Conservation (phyloP, 1,140 invertebrate genomes). For the Aphidius ervi region DNA sequence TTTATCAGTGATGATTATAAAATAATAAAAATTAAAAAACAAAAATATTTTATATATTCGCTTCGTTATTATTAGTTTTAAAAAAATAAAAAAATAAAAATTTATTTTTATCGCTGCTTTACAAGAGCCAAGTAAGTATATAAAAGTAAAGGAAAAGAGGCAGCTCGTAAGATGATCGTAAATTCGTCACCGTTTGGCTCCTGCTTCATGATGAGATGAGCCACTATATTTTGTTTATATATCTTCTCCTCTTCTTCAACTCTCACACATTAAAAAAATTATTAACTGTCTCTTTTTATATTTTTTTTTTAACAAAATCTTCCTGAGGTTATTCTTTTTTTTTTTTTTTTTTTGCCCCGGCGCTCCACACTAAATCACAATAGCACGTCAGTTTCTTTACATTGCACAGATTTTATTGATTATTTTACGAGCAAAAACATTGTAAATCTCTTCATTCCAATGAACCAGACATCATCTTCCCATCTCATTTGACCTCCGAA, state of each 20-base stretch:
- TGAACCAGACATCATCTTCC: slow-evolving; percentile 13
- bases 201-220: slow-evolving; percentile 23
- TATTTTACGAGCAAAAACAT: slow-evolving; percentile 52
- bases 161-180: slow-evolving; percentile 40
- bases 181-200: slow-evolving; percentile 43
- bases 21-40: no score
- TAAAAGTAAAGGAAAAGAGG: slow-evolving; percentile 17
- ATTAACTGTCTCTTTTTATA: background rate
- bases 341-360: slow-evolving; percentile 24
- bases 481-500: slow-evolving; percentile 10
- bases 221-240: slow-evolving; percentile 18
- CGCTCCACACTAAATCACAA: slow-evolving; percentile 48
- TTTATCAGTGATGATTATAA: no score
- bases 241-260: background rate
- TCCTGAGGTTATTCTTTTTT: background rate
- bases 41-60: no score
- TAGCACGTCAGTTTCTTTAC: slow-evolving; percentile 52
- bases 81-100: no score
- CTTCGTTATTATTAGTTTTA: no score
- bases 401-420: slow-evolving; percentile 53
- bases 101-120: no score
- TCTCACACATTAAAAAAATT: background rate
- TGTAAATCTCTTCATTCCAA: slow-evolving; percentile 52
- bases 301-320: background rate
- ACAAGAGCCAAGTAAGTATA: background rate